Percentiles rank a stretch among this genome's conserved stretches.
phyloP scores from a whole-genome alignment of 1,140 invertebrate species.

The Drosophila serrata region DNA sequence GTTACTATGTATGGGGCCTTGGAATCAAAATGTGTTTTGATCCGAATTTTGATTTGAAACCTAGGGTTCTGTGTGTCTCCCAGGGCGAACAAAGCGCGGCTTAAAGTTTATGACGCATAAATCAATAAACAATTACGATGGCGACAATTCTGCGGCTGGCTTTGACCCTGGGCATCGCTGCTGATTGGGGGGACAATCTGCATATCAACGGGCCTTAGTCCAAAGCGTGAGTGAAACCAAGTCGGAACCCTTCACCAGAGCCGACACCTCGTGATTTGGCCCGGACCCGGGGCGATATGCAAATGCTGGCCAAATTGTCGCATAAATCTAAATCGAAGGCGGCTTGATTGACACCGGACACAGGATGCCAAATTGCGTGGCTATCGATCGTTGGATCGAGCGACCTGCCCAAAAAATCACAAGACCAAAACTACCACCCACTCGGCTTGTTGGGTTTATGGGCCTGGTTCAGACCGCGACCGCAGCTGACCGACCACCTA shows the following conservation, averaged over 20 bases:
- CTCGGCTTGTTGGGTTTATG: conserved; percentile 21
- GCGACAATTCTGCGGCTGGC: conserved; percentile 47
- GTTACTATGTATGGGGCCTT: conserved; percentile 19
- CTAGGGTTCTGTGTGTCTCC: conserved; percentile 26
- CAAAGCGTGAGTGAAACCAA: conserved; percentile 6
- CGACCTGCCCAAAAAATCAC: conserved; percentile 10
- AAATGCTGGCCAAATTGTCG: conserved; percentile 62
- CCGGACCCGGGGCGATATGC: conserved; percentile 31
- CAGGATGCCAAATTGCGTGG: conserved; percentile 73
- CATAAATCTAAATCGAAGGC: conserved; percentile 58
- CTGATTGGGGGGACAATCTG: conserved; percentile 43
- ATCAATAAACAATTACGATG: conserved; percentile 48
- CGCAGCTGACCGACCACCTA: conserved; percentile 24
- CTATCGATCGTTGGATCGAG: conserved; percentile 28
- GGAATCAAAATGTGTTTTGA: conserved; percentile 25
- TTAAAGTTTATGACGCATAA: conserved; percentile 53
- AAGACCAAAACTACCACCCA: conserved; percentile 47
- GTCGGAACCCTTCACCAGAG: conserved; percentile 46
- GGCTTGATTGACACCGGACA: conserved; percentile 64
- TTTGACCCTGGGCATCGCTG: conserved; percentile 41
- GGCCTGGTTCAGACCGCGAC: conserved; percentile 11
- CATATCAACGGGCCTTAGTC: conserved; percentile 43
- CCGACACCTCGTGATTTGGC: conserved; percentile 42
- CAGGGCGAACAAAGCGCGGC: conserved; percentile 35
- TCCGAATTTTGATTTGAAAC: neutral